Percentiles rank a stretch among this genome's conserved stretches.
phyloP scores from a whole-genome alignment of 1,140 invertebrate genomes.

The Bathynomus jamesi region DNA sequence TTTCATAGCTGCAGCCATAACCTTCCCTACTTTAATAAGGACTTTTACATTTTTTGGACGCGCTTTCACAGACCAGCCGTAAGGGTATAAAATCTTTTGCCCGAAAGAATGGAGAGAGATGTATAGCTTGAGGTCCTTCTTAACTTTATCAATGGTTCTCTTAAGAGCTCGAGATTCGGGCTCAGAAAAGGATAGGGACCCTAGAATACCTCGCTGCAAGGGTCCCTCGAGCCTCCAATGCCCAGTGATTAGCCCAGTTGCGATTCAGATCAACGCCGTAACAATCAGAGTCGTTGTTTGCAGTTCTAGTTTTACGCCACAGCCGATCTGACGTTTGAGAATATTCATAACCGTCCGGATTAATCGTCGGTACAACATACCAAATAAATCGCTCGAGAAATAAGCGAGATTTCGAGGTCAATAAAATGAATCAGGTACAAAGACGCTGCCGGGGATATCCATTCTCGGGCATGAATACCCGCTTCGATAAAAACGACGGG shows the following conservation, averaged over 20 bases:
- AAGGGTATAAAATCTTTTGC: slow-evolving; percentile 75
- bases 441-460: background rate
- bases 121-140: slow-evolving; percentile 55
- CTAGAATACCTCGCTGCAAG: slow-evolving; percentile 45
- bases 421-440: background rate
- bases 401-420: background rate
- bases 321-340: slow-evolving; percentile 35
- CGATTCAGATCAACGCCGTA: slow-evolving; percentile 39
- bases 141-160: slow-evolving; percentile 32
- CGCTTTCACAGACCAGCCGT: slow-evolving; percentile 58
- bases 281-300: slow-evolving; percentile 39
- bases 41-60: background rate
- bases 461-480: background rate
- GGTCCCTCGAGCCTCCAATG: slow-evolving; percentile 55
- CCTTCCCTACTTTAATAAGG: background rate
- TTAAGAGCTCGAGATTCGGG: slow-evolving; percentile 41
- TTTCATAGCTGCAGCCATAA: slow-evolving; percentile 10
- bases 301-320: slow-evolving; percentile 38
- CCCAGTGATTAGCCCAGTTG: slow-evolving; percentile 50
- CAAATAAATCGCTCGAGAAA: background rate
- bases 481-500: background rate
- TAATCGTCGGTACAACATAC: slow-evolving; percentile 40
- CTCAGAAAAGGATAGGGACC: slow-evolving; percentile 46
- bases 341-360: slow-evolving; percentile 36
- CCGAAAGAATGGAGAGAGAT: slow-evolving; percentile 80